A percentile compares a stretch with the other conserved stretches of the same genome.
Conservation (phyloP, 1,140 invertebrate genomes). For the Drosophila bifasciata region DNA sequence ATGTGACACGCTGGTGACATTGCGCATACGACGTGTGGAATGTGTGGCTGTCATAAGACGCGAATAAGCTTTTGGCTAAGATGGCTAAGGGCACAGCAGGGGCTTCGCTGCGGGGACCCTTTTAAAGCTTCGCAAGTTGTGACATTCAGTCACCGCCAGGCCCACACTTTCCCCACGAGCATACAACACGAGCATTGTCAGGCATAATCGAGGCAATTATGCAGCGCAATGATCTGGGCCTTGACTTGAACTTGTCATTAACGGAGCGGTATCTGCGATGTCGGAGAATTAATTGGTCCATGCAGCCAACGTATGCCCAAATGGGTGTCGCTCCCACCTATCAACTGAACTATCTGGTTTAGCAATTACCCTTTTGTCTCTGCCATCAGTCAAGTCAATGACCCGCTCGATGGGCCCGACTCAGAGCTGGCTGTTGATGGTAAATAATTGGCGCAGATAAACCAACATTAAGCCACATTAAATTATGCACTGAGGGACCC, state of each 20-base stretch:
- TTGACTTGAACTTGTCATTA: constrained; percentile 34
- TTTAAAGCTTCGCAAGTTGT: constrained; percentile 39
- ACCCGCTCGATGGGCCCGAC: constrained; percentile 17
- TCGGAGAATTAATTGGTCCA: constrained; percentile 15
- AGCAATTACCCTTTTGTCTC: constrained; percentile 39
- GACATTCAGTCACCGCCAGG: neutral
- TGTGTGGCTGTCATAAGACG: constrained; percentile 7
- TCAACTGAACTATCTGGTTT: too few species aligned
- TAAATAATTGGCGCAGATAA: constrained; percentile 60
- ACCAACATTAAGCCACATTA: constrained; percentile 62
- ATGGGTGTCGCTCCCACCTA: constrained; percentile 2
- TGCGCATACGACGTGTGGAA: constrained; percentile 33
- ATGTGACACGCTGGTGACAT: constrained; percentile 43
- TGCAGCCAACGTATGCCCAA: constrained; percentile 3
- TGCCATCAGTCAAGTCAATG: constrained; percentile 60
- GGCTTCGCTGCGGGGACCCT: constrained; percentile 32
- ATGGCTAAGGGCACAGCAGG: constrained; percentile 32
- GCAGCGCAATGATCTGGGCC: constrained; percentile 40
- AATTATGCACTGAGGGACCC: constrained; percentile 61
- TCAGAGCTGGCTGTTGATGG: constrained; percentile 31
- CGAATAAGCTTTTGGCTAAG: constrained; percentile 43
- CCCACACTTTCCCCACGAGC: neutral
- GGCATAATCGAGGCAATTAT: constrained; percentile 50
- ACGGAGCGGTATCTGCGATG: constrained; percentile 2
- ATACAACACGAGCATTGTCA: constrained; percentile 18